Evolutionary conservation across 1,140 invertebrate genomes (phyloP).

Genomic region (Drosophila azteca): DNA sequence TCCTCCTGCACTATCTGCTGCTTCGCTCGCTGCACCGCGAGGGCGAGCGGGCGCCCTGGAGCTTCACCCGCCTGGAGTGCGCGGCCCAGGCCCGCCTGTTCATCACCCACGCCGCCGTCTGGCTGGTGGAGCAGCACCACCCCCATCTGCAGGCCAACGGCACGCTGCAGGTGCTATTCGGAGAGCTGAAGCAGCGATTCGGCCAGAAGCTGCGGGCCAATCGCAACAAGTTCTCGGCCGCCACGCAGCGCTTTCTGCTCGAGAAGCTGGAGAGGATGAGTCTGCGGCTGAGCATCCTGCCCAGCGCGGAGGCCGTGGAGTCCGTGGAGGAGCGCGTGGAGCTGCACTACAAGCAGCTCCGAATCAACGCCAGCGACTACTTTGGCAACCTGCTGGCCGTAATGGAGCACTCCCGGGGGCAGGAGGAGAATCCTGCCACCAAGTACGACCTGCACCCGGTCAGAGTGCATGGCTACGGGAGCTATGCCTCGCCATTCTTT

Average conservation of each 20-base stretch:
- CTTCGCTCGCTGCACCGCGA: conserved; percentile 26
- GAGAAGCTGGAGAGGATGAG: conserved; percentile 43
- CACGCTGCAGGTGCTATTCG: conserved; percentile 36
- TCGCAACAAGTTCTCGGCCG: conserved; percentile 24
- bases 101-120: conserved; percentile 48
- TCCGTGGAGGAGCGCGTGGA: conserved; percentile 16
- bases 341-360: conserved; percentile 20
- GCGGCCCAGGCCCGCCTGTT: conserved; percentile 41
- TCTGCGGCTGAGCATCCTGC: conserved; percentile 47
- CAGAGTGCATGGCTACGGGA: conserved; percentile 26
- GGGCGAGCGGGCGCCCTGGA: neutral
- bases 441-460: conserved; percentile 4
- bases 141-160: conserved; percentile 1
- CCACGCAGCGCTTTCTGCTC: conserved; percentile 15
- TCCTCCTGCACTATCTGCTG: conserved; percentile 31
- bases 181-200: conserved; percentile 39
- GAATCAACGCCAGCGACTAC: conserved; percentile 31
- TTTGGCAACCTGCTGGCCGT: conserved; percentile 40
- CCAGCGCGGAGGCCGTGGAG: neutral
- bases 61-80: conserved; percentile 24
- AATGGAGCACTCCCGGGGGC: neutral
- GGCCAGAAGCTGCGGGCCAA: conserved; percentile 25
- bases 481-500: conserved; percentile 51
- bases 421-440: neutral
- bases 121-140: conserved; percentile 42